Evolutionary conservation across 2,888 invertebrate species (phyloP).

Genomic region (Drosophila nr. perissopoda): DNA sequence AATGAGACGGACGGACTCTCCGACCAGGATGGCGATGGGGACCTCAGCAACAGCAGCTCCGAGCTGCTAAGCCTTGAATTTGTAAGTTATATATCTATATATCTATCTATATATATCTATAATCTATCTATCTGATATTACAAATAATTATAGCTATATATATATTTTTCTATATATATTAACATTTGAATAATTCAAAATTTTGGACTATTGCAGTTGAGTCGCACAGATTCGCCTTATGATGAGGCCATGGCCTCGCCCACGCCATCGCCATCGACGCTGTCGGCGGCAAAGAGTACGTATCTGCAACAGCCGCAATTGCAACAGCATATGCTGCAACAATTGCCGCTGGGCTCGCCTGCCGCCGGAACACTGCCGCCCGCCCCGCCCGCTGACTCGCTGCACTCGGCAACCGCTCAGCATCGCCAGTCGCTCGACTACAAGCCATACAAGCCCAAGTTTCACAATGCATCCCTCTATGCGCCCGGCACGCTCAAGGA

Average conservation of each 20-base stretch:
- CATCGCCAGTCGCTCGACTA: conserved; percentile 85
- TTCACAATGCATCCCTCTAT: conserved; percentile 88
- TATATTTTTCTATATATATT: neutral
- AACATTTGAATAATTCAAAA: neutral
- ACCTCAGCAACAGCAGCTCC: conserved; percentile 84
- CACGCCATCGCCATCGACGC: conserved; percentile 71
- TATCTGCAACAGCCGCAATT: conserved; percentile 71
- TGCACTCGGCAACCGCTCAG: conserved; percentile 61
- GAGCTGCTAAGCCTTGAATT: conserved; percentile 80
- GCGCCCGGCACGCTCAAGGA: conserved; percentile 70
- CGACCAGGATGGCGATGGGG: conserved; percentile 87
- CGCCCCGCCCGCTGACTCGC: conserved; percentile 57
- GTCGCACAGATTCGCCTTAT: conserved; percentile 83
- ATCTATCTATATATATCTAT: no score
- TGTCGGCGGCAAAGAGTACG: conserved; percentile 74
- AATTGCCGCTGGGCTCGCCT: conserved; percentile 81
- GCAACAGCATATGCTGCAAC: conserved; percentile 73
- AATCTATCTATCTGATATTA: neutral
- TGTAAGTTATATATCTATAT: conserved; percentile 32
- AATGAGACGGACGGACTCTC: conserved; percentile 88
- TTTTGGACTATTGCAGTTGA: conserved; percentile 69
- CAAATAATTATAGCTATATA: neutral
- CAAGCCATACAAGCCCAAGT: conserved; percentile 91
- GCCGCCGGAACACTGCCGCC: conserved; percentile 81
- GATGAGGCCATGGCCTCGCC: conserved; percentile 80